Conservation (phyloP, 2,113 vertebrate species). For the Danio rerio region DNA sequence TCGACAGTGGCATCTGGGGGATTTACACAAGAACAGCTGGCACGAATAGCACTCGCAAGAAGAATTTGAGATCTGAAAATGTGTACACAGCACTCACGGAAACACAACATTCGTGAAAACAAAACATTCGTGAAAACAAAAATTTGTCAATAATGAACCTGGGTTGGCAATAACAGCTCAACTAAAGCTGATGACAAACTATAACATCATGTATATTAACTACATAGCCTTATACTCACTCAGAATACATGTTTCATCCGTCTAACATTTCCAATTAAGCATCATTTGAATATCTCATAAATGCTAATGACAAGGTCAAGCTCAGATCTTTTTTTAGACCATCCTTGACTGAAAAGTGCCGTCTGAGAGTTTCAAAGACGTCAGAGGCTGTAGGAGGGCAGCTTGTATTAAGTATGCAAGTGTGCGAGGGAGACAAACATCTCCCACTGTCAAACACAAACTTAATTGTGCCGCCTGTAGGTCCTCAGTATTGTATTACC, state of each 20-base stretch:
- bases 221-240: neutral
- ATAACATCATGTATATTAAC: neutral
- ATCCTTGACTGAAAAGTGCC: slow-evolving; percentile 44
- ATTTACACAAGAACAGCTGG: too few species aligned
- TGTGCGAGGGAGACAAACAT: slow-evolving; percentile 72
- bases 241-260: slow-evolving; percentile 18
- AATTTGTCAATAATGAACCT: too few species aligned
- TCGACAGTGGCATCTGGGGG: too few species aligned
- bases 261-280: slow-evolving; percentile 39
- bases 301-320: slow-evolving; percentile 51
- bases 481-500: slow-evolving; percentile 76
- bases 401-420: slow-evolving; percentile 74
- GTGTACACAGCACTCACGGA: too few species aligned
- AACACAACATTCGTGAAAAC: too few species aligned
- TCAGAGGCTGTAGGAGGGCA: slow-evolving; percentile 10
- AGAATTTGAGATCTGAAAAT: too few species aligned
- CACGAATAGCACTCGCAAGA: too few species aligned
- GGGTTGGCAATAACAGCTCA: too few species aligned
- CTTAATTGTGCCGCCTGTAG: slow-evolving; percentile 77
- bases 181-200: neutral
- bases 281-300: slow-evolving; percentile 47
- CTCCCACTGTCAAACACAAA: slow-evolving; percentile 78
- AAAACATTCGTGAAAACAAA: too few species aligned
- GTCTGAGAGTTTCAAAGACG: slow-evolving; percentile 32
- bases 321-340: slow-evolving; percentile 38